Conservation (phyloP, 2,888 invertebrate genomes). For the Agrypnus murinus region DNA sequence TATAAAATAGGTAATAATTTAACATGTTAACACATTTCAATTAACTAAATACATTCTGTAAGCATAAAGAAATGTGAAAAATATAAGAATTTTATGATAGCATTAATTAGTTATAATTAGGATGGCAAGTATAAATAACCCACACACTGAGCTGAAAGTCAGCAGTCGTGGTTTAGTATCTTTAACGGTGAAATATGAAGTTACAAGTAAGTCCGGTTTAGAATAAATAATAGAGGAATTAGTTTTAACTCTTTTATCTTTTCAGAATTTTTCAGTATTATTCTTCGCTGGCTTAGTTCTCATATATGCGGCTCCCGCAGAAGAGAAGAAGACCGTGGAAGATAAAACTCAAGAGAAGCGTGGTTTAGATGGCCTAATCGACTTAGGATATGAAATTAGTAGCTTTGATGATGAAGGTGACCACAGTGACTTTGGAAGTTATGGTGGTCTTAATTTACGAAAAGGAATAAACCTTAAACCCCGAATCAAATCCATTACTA, state of each 20-base stretch:
- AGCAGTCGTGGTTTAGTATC: conserved; percentile 64
- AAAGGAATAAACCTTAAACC: conserved; percentile 51
- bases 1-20: too few relatives aligned
- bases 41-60: too few relatives aligned
- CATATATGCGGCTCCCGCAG: conserved; percentile 62
- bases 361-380: conserved; percentile 64
- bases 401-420: conserved; percentile 39
- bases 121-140: conserved; percentile 25
- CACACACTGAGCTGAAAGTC: too few relatives aligned
- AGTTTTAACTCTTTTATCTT: conserved; percentile 38
- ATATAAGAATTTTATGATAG: too few relatives aligned
- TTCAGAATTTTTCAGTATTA: conserved; percentile 66
- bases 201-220: conserved; percentile 62
- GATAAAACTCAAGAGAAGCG: conserved; percentile 65
- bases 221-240: too few relatives aligned
- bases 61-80: too few relatives aligned
- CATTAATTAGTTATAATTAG: too few relatives aligned
- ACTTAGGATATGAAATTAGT: conserved; percentile 55
- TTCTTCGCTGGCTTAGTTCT: conserved; percentile 67
- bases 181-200: conserved; percentile 59
- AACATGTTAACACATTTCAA: too few relatives aligned
- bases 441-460: conserved; percentile 47
- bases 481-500: too few relatives aligned
- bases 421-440: conserved; percentile 49
- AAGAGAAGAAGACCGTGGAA: conserved; percentile 62